Evolutionary conservation across 2,888 invertebrate species (phyloP), one percentile per base, ranked within the genome.

Genomic region (Eilema sororculum): DNA sequence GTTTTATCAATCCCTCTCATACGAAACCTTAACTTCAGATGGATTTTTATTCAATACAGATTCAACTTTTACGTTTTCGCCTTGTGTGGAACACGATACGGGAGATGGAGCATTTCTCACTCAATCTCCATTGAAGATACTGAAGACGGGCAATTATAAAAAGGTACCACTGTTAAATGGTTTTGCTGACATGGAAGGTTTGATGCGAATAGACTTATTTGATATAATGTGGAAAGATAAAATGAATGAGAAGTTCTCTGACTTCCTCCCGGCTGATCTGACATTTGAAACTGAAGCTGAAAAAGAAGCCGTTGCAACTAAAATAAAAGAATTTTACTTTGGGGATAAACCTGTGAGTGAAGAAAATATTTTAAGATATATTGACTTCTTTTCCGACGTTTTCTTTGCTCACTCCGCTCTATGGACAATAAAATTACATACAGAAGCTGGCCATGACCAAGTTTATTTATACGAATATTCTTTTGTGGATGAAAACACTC

Each of bases 181-280:
- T 3, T 88, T 90, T 75, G 69, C 87, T 9, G 82, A 86, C 25
- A 89, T 88, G 90, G 90, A 91, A 79, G 90, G 90, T 3, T 71
- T 87, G 24, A n/a, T 87, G 1, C 79, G 88, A 10, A 30, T 87
- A 22, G 56, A 59, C 2, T 46, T 76, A 0, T 91, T 89, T 69
- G 81, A 87, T 0, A 0, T 13, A 46, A 0, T 30, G 0, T 89
- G 87, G 87, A 86, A 83, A 72, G 10, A 75, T 6, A 75, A 59
- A 69, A 91, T 93, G 89, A 89, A 89, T 80, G 74, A 84, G 22
- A 86, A 84, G 0, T 91, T 92, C 81, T 82, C 88, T 0, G 86
- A 91, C 24, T 92, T 90, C 65, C 52, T 92, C 28, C 91, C 92
- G 3, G 80, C 73, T 24, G 88, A 92, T 67, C 75, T 92, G 5